Conservation (phyloP, 2,797 vertebrate genomes). For the Podarcis lilfordi region DNA sequence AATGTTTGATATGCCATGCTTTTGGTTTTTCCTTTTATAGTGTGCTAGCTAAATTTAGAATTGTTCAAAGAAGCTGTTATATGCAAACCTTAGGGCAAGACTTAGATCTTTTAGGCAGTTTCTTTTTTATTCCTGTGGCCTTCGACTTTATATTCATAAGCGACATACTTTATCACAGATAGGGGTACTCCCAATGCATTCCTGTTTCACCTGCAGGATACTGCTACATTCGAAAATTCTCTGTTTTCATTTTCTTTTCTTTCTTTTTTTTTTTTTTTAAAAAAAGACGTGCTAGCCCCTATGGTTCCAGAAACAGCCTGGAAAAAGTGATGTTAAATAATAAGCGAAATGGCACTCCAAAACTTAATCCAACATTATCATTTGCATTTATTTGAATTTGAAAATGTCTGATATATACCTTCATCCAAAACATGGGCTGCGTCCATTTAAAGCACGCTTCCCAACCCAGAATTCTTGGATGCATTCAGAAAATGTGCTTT, state of each 20-base stretch:
- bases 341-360: neutral
- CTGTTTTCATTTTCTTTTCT: neutral
- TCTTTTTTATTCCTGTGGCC: conserved; percentile 12
- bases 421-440: too few relatives aligned
- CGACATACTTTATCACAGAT: conserved; percentile 35
- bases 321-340: neutral
- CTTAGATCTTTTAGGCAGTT: conserved; percentile 49
- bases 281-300: neutral
- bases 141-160: conserved; percentile 34
- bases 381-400: neutral
- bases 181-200: neutral
- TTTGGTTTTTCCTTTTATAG: conserved; percentile 55
- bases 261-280: neutral
- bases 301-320: neutral
- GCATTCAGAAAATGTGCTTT: too few relatives aligned
- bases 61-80: conserved; percentile 63
- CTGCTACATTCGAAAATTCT: neutral
- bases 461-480: too few relatives aligned
- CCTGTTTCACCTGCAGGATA: neutral
- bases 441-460: too few relatives aligned
- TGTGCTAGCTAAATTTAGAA: conserved; percentile 65
- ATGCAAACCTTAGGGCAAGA: conserved; percentile 49
- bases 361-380: neutral
- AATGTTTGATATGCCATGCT: conserved; percentile 54
- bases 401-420: too few relatives aligned